Conservation (phyloP, 1,140 invertebrate species). For the Heliothis virescens region DNA sequence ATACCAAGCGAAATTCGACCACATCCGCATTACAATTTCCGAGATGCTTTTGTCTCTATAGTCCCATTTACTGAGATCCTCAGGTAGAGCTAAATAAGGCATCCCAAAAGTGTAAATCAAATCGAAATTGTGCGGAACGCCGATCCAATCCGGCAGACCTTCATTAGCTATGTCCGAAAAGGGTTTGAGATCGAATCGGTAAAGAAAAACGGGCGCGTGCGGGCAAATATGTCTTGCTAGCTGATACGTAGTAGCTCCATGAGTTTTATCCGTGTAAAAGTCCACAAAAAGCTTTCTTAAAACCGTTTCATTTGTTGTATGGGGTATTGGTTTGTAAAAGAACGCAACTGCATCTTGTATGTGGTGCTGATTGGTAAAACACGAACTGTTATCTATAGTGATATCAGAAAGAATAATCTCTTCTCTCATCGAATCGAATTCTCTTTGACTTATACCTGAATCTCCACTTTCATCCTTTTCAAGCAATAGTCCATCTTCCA, state of each 20-base stretch:
- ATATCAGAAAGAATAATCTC: slow-evolving; percentile 88
- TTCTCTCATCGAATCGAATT: slow-evolving; percentile 88
- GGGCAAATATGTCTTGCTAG: slow-evolving; percentile 89
- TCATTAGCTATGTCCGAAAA: slow-evolving; percentile 88
- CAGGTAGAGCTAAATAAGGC: slow-evolving; percentile 88
- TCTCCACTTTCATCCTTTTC: slow-evolving; percentile 87
- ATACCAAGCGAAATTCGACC: slow-evolving; percentile 91
- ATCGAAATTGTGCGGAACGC: slow-evolving; percentile 92
- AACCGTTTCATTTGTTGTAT: slow-evolving; percentile 87
- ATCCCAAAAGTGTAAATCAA: slow-evolving; percentile 92
- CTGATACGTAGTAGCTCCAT: slow-evolving; percentile 89
- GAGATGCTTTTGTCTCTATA: slow-evolving; percentile 91
- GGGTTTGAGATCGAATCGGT: slow-evolving; percentile 92
- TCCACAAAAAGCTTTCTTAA: slow-evolving; percentile 88
- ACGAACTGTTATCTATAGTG: slow-evolving; percentile 88
- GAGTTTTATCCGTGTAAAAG: slow-evolving; percentile 91
- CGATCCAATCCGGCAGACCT: slow-evolving; percentile 90
- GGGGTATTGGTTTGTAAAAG: slow-evolving; percentile 90
- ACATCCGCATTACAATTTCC: slow-evolving; percentile 91
- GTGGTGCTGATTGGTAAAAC: slow-evolving; percentile 89
- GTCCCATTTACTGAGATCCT: slow-evolving; percentile 89
- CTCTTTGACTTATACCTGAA: slow-evolving; percentile 83
- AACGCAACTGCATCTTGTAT: slow-evolving; percentile 91
- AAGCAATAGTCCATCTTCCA: slow-evolving; percentile 90
- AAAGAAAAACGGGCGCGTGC: slow-evolving; percentile 88